Evolutionary conservation across 1,140 invertebrate species (phyloP).

Genomic region (Oncopodura yosiiana): DNA sequence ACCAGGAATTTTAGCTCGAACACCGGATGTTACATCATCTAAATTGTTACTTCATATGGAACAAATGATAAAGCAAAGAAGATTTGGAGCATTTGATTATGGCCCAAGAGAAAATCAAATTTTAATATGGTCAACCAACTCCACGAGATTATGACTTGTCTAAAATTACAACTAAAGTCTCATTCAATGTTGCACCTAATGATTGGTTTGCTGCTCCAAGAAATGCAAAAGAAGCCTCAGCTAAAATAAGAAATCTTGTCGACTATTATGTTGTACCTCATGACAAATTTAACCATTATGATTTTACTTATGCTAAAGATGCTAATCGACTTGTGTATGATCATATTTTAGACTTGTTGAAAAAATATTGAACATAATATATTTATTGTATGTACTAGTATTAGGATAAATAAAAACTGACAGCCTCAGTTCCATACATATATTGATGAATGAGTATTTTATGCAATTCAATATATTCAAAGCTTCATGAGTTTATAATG

Average conservation of each 20-base stretch:
- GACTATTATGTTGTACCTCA: constrained; percentile 46
- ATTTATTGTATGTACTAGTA: neutral
- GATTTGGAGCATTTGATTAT: constrained; percentile 38
- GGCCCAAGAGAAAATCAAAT: constrained; percentile 32
- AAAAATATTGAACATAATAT: neutral
- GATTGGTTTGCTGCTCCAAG: constrained; percentile 42
- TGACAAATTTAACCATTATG: constrained; percentile 56
- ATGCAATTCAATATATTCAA: too few relatives aligned
- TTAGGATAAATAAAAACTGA: too few relatives aligned
- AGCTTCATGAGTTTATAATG: too few relatives aligned
- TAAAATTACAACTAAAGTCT: constrained; percentile 40
- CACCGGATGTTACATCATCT: constrained; percentile 50
- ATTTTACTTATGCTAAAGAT: constrained; percentile 57
- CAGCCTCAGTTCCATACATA: too few relatives aligned
- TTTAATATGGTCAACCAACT: constrained; percentile 36
- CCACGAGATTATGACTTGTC: constrained; percentile 41
- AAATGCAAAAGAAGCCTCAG: constrained; percentile 41
- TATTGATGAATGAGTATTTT: too few relatives aligned
- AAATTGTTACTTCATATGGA: constrained; percentile 44
- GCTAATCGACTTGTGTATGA: constrained; percentile 52
- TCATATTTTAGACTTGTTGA: constrained; percentile 16
- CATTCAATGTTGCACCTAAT: constrained; percentile 40
- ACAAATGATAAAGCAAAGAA: constrained; percentile 39
- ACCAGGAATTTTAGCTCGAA: constrained; percentile 37
- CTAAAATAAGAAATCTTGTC: too few relatives aligned